Evolutionary conservation across 2,113 vertebrate species (phyloP).

Genomic region (Sylvilagus bachmani): DNA sequence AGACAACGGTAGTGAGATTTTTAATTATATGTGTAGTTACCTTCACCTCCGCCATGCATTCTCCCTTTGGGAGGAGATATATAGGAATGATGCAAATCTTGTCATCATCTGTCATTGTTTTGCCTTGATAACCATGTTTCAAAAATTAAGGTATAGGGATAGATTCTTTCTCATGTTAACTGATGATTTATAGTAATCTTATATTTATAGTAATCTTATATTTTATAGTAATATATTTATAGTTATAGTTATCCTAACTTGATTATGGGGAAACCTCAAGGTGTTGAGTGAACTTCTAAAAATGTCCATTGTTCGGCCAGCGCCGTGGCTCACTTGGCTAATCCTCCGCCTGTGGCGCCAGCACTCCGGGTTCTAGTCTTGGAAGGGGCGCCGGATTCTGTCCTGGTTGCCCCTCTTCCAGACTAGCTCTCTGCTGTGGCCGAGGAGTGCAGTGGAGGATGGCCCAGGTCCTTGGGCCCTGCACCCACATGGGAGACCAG

Average conservation of each 20-base stretch:
- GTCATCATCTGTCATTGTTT: not conserved
- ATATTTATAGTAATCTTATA: too few species aligned
- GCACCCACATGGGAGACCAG: too few species aligned
- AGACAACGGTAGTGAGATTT: not conserved
- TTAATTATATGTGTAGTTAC: not conserved
- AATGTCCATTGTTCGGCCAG: not conserved
- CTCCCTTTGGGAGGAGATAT: not conserved
- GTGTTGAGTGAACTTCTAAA: not conserved
- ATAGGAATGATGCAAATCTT: not conserved
- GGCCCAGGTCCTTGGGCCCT: too few species aligned
- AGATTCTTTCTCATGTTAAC: not conserved
- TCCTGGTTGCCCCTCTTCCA: too few species aligned
- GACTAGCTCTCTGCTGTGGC: too few species aligned
- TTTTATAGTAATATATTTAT: too few species aligned
- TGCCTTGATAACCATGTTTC: not conserved
- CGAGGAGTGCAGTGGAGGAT: too few species aligned
- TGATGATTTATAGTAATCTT: not conserved
- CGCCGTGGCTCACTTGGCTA: too few species aligned
- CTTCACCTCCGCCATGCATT: not conserved
- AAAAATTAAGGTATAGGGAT: not conserved
- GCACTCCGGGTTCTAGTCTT: too few species aligned
- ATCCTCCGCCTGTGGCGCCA: too few species aligned
- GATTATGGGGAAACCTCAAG: not conserved
- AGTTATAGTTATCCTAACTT: not conserved
- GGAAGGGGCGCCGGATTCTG: too few species aligned